Evolutionary conservation across 2,113 vertebrate genomes (phyloP), one percentile per base, ranked within the genome.

Genomic region (Corythornis cristatus): DNA sequence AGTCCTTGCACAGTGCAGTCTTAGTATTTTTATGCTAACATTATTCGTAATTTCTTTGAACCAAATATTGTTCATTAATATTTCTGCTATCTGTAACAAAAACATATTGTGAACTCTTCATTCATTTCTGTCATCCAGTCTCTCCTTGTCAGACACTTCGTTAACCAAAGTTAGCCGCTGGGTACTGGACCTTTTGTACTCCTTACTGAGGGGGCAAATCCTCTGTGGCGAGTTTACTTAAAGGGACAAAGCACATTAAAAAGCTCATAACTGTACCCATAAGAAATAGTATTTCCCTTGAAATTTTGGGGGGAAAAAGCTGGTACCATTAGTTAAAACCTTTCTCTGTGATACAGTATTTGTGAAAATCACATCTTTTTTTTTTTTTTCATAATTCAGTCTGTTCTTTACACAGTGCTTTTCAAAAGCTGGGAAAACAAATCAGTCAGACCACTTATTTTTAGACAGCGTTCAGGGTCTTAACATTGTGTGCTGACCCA

Each of bases 141-240:
- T 57, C 79, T 88, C 72, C 88, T 72, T 65, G 70, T 54, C 86
- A 90, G 77, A 21, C 0, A 60, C 83, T 94, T 94, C 96, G 88
- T 95, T 37, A 86, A 61, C 65, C 74, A 25, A 1, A 90, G 90
- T 88, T 94, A 37, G 91, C 68, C 84, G 26, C 91, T 74, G 87
- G 54, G 10, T 78, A 48, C 54, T 22, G 75, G 75, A 83, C 68
- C 95, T 67, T 90, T 95, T 96, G 78, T 96, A 42, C 56, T 92
- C 71, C 75, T 76, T 66, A 21, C 0, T 1, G 20, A 12, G 80
- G 71, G 46, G 16, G n/a, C 5, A 92, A 94, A 92, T 93, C 71
- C 81, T 48, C 64, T 88, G 21, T 91, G 94, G 85, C 91, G 91
- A 88, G 82, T 89, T 95, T 83, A 83, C 84, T 86, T 94, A 91